Conservation (phyloP, 2,113 vertebrate species). For the Pogonocichla stellata region DNA sequence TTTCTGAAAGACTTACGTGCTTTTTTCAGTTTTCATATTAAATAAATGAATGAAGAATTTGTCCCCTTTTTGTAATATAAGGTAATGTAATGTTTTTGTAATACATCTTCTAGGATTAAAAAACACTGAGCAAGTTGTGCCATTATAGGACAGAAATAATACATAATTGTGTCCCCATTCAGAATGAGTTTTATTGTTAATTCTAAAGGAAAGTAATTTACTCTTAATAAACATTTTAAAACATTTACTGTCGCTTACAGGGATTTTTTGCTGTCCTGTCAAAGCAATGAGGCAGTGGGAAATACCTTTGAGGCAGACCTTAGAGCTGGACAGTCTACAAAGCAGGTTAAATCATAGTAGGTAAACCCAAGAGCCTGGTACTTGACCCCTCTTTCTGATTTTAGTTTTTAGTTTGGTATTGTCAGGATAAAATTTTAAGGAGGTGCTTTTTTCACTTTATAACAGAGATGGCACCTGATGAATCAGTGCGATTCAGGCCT, state of each 20-base stretch:
- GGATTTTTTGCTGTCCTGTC: not conserved
- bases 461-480: not conserved
- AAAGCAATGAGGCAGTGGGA: not conserved
- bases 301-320: not conserved
- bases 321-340: not conserved
- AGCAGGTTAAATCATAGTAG: not conserved
- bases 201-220: not conserved
- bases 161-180: not conserved
- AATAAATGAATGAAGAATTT: not conserved
- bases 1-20: not conserved
- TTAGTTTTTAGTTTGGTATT: not conserved
- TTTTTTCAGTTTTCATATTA: not conserved
- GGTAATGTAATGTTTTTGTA: not conserved
- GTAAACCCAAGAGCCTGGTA: not conserved
- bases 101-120: not conserved
- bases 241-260: not conserved
- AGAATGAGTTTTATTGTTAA: not conserved
- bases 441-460: not conserved
- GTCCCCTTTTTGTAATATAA: not conserved
- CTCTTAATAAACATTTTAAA: not conserved
- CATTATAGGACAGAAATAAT: not conserved
- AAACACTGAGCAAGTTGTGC: not conserved
- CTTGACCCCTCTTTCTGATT: not conserved
- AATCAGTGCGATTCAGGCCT: not conserved
- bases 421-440: not conserved